Evolutionary conservation across 1,140 invertebrate species (phyloP).

Genomic region (Homarus americanus): DNA sequence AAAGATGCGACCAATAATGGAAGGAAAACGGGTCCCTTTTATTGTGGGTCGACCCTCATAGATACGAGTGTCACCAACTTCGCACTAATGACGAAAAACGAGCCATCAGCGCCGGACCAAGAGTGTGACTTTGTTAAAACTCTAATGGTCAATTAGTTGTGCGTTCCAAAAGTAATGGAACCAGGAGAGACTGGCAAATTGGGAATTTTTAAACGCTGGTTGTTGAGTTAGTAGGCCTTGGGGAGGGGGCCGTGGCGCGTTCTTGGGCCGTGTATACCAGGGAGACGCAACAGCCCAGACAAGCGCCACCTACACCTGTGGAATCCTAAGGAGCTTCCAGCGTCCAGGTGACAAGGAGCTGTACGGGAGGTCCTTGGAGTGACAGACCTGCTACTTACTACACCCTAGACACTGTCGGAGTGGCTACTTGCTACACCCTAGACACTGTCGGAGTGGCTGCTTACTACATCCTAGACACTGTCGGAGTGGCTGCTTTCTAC

Average conservation of each 20-base stretch:
- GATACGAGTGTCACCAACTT: slow-evolving; percentile 23
- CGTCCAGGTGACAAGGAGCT: too few species aligned
- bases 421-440: too few species aligned
- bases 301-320: neutral
- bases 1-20: neutral
- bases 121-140: neutral
- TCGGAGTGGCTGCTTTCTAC: too few species aligned
- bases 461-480: too few species aligned
- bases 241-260: neutral
- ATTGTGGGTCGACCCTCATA: neutral
- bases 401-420: too few species aligned
- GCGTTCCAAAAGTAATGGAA: slow-evolving; percentile 23
- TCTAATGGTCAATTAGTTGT: slow-evolving; percentile 23
- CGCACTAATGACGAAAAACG: slow-evolving; percentile 37
- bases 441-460: too few species aligned
- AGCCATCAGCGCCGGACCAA: neutral
- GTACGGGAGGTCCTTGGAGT: too few species aligned
- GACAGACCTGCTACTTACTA: too few species aligned
- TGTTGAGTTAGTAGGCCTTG: neutral
- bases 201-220: neutral
- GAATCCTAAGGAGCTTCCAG: neutral
- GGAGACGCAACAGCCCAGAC: neutral
- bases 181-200: neutral
- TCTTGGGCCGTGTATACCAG: neutral
- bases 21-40: neutral